phyloP scores from a whole-genome alignment of 1,140 invertebrate species.

The Lethrus apterus region DNA sequence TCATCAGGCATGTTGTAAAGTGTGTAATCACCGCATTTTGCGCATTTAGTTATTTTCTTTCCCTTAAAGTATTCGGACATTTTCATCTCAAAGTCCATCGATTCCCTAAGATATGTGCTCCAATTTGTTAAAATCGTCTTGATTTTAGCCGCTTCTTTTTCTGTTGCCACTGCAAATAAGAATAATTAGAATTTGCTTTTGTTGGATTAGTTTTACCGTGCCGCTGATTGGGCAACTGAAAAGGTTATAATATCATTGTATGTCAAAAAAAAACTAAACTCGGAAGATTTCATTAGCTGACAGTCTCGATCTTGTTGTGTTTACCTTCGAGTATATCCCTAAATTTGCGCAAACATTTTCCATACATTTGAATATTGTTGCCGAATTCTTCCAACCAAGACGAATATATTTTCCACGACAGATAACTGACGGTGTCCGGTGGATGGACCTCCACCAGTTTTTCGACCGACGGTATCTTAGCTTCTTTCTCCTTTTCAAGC shows the following conservation, averaged over 20 bases:
- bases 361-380: background rate
- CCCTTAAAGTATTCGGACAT: slow-evolving; percentile 3
- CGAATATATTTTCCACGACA: background rate
- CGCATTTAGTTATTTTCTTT: slow-evolving; percentile 1
- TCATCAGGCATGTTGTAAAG: slow-evolving; percentile 6
- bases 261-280: background rate
- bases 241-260: background rate
- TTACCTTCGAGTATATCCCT: background rate
- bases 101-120: slow-evolving; percentile 7
- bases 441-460: background rate
- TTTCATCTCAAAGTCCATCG: background rate
- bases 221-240: background rate
- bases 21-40: slow-evolving; percentile 12
- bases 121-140: slow-evolving; percentile 2
- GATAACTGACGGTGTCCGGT: background rate
- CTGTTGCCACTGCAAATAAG: background rate
- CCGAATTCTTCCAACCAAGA: slow-evolving; percentile 9
- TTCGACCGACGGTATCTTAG: background rate
- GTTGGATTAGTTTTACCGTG: no score
- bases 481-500: slow-evolving; percentile 3
- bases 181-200: no score
- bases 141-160: background rate
- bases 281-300: no score
- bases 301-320: background rate
- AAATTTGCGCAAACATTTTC: slow-evolving; percentile 8